Conservation (phyloP, 2,888 invertebrate species). For the Allygus modestus region DNA sequence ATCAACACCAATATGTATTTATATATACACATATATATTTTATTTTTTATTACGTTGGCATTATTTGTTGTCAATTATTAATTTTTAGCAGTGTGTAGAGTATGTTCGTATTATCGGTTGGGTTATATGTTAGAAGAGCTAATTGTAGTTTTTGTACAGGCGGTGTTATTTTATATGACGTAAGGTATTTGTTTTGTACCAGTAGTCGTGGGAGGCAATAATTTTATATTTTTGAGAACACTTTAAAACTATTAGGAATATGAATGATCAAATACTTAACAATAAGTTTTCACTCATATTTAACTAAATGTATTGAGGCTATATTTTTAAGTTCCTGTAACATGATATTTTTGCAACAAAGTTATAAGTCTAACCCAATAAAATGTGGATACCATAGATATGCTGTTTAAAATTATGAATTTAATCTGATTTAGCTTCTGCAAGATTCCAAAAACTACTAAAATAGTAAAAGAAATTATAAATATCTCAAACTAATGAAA, state of each 20-base stretch:
- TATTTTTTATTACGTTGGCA: constrained; percentile 26
- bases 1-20: constrained; percentile 44
- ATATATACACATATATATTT: not conserved
- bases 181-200: not conserved
- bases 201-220: constrained; percentile 12
- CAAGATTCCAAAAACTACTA: too few relatives aligned
- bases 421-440: too few relatives aligned
- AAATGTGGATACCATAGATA: too few relatives aligned
- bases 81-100: constrained; percentile 20
- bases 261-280: not conserved
- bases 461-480: too few relatives aligned
- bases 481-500: too few relatives aligned
- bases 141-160: constrained; percentile 19
- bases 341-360: too few relatives aligned
- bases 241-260: constrained; percentile 1
- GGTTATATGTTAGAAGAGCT: constrained; percentile 16
- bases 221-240: constrained; percentile 29
- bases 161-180: not conserved
- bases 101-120: not conserved
- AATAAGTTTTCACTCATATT: too few relatives aligned
- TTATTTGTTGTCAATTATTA: constrained; percentile 49
- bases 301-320: too few relatives aligned
- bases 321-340: too few relatives aligned
- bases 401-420: too few relatives aligned
- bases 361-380: too few relatives aligned